A percentile compares a stretch with the other conserved stretches of the same genome.
These are phyloP conservation scores for Smutsia gigantea DNA, from an alignment of 2,797 vertebrate species.

Conservation along the genomic window DNA sequence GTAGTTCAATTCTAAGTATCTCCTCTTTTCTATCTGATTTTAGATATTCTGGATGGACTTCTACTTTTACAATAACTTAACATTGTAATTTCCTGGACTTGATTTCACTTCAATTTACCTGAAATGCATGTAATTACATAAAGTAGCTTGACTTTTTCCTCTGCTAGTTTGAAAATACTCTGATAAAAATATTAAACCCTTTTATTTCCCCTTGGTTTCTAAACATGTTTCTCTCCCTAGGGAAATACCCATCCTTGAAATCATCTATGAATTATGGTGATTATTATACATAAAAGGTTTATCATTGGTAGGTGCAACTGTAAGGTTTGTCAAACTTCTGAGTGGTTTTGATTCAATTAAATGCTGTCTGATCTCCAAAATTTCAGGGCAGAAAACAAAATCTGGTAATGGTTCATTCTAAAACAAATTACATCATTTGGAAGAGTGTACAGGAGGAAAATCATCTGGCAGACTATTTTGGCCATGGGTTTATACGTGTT, in stretches of 20 bases:
- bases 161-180: slow-evolving; percentile 15
- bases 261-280: background rate
- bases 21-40: slow-evolving; percentile 3
- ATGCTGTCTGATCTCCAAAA: background rate
- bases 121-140: background rate
- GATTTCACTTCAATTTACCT: slow-evolving; percentile 32
- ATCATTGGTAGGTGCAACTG: background rate
- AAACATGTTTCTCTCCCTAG: background rate
- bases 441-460: background rate
- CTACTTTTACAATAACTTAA: slow-evolving; percentile 45
- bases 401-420: background rate
- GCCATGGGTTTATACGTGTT: background rate
- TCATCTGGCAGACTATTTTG: background rate
- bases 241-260: background rate
- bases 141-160: background rate
- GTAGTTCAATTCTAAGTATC: background rate
- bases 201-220: background rate
- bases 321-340: background rate
- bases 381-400: slow-evolving; percentile 12
- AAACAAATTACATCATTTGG: background rate
- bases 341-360: slow-evolving; percentile 27
- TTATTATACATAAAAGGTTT: background rate
- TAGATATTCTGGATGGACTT: slow-evolving; percentile 62
- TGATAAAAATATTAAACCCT: slow-evolving; percentile 7
- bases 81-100: slow-evolving; percentile 32